A percentile compares a stretch with the other conserved stretches of the same genome.
phyloP scores from a whole-genome alignment of 2,113 vertebrate genomes.

The Epinephelus cyanopodus region DNA sequence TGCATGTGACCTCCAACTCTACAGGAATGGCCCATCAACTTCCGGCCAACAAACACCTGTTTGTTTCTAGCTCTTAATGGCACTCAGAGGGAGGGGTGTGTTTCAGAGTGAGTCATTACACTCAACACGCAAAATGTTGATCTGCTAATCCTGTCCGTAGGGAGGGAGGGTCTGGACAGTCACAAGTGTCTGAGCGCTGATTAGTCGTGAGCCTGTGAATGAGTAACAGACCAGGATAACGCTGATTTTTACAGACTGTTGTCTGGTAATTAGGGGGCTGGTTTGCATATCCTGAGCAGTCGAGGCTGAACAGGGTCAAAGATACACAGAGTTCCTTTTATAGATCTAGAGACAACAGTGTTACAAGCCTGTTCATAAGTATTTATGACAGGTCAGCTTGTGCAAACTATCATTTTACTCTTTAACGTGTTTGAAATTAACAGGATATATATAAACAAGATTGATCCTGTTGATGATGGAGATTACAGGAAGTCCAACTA shows the following conservation, averaged over 20 bases:
- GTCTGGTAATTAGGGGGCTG: conserved; percentile 64
- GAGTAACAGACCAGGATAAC: conserved; percentile 72
- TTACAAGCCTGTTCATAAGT: background rate
- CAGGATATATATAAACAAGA: background rate
- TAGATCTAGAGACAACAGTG: background rate
- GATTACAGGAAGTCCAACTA: background rate
- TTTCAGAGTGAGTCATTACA: conserved; percentile 50
- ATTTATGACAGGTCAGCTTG: background rate
- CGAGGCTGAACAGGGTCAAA: conserved; percentile 14
- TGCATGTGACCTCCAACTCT: conserved; percentile 58
- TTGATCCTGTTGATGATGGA: background rate
- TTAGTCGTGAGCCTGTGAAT: conserved; percentile 60
- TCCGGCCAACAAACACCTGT: conserved; percentile 78
- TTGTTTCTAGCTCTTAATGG: conserved; percentile 55
- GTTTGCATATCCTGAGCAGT: conserved; percentile 59
- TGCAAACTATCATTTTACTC: background rate
- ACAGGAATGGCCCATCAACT: conserved; percentile 37
- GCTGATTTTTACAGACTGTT: conserved; percentile 61
- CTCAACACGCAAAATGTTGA: conserved; percentile 53
- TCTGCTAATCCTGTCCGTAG: conserved; percentile 74
- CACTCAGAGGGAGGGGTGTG: conserved; percentile 24
- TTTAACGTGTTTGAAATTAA: background rate
- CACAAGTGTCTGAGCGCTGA: conserved; percentile 67
- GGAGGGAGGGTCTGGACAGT: conserved; percentile 75
- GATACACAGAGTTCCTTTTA: conserved; percentile 15